Base-by-base conservation (phyloP, 2,797 vertebrate species). In the Helarctos malayanus region DNA sequence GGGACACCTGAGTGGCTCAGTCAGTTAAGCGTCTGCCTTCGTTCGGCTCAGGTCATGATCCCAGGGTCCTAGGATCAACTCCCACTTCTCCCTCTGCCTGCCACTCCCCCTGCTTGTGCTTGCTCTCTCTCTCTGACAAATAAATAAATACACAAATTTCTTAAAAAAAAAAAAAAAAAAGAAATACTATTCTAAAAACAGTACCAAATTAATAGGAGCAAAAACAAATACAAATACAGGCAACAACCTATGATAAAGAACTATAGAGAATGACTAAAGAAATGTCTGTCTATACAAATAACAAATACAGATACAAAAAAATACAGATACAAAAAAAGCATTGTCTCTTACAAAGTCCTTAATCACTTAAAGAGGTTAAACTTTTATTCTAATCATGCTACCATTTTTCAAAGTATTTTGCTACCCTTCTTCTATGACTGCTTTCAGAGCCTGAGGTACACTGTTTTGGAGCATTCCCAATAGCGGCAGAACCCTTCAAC, bases 141-240 rank as follows among this genome's bases (percentile, higher is more conserved):
- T 32, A 63, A 57, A 56, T 57, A 10, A 57, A 3, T 54, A 54
- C 41, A 41, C 4, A 23, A 57, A 3, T 54, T 18, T 61, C 12
- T 29, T 63, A 12, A 32, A 61, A 63, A 61, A 49, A 29, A 5
- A 59, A 59, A 29, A 12, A 32, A 63, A 63, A 63, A 49, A 61
- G 2, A 59, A 29, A 29, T 7, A 29, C 2, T 27, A 29, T 13
- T 41, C 18, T 95, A 91, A 57, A 83, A 97, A 94, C 0, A 89
- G 57, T 63, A 81, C 7, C 69, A 80, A 90, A 86, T 91, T 75
- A 93, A 89, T 1, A 69, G 38, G 9, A 38, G 68, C 47, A 80
- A 94, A 63, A 82, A 47, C 14, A 57, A 93, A 82, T 78, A 56
- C 18, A 95, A 94, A 86, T 47, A 57, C 3, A 94, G 32, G 35